Conservation (phyloP, 2,888 invertebrate genomes). For the Belgica antarctica region DNA sequence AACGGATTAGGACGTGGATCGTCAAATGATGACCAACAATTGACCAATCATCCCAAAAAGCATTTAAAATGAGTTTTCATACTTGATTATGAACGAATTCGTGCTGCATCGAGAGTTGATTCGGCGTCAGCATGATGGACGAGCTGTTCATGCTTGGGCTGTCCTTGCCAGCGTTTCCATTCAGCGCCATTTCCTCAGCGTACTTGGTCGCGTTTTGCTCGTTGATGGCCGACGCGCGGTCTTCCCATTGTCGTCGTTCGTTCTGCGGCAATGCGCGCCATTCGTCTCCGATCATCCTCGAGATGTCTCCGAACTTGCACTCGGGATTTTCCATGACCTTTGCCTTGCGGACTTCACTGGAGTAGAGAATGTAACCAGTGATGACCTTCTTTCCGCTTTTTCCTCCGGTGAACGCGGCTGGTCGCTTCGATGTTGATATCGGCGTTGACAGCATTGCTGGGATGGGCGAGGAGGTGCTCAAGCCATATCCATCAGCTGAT, state of each 20-base stretch:
- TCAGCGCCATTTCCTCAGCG: constrained; percentile 55
- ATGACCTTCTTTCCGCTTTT: constrained; percentile 74
- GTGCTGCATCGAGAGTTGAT: constrained; percentile 45
- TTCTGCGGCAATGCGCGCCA: constrained; percentile 89
- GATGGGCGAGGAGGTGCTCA: constrained; percentile 56
- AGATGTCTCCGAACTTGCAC: constrained; percentile 84
- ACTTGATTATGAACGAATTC: constrained; percentile 45
- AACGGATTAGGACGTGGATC: constrained; percentile 6
- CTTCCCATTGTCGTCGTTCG: constrained; percentile 93
- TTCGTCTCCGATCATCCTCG: constrained; percentile 74
- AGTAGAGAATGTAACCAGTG: constrained; percentile 97
- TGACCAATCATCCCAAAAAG: constrained; percentile 3
- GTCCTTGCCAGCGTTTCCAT: constrained; percentile 48
- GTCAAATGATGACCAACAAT: constrained; percentile 26
- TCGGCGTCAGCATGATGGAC: constrained; percentile 53
- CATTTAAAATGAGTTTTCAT: constrained; percentile 14
- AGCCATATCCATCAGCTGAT: constrained; percentile 65
- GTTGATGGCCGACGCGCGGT: constrained; percentile 83
- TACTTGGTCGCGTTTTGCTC: constrained; percentile 74
- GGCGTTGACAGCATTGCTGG: constrained; percentile 56
- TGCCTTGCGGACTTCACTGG: constrained; percentile 90
- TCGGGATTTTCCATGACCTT: constrained; percentile 94
- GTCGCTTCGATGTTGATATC: constrained; percentile 50
- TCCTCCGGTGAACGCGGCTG: constrained; percentile 47
- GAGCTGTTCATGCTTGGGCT: constrained; percentile 50